These are phyloP conservation scores for Hirtodrosophila cameraria DNA, from an alignment of 2,888 invertebrate species.

Conservation along the genomic window DNA sequence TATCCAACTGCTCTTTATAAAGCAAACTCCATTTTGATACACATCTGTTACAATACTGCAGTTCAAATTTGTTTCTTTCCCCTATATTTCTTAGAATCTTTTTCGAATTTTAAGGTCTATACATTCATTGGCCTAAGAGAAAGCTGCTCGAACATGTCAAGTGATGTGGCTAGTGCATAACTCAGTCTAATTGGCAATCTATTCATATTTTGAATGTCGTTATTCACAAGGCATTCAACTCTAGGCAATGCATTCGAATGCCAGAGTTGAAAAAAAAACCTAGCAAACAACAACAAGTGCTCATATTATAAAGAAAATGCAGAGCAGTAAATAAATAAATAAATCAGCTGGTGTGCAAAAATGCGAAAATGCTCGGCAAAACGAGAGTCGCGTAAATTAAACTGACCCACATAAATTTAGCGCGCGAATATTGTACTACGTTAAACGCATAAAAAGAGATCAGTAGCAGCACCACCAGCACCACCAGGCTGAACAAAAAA, in stretches of 20 bases:
- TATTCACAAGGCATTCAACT: constrained; percentile 58
- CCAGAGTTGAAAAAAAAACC: constrained; percentile 29
- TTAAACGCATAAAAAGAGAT: constrained; percentile 64
- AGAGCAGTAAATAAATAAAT: constrained; percentile 41
- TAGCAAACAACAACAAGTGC: not conserved
- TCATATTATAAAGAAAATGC: constrained; percentile 37
- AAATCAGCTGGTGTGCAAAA: constrained; percentile 57
- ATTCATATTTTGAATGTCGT: constrained; percentile 47
- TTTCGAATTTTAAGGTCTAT: not conserved
- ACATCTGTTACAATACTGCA: no score
- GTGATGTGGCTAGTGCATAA: constrained; percentile 39
- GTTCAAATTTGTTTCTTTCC: not conserved
- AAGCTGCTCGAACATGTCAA: not conserved
- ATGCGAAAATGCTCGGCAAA: constrained; percentile 47
- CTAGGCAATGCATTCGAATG: not conserved
- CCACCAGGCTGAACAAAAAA: constrained; percentile 6
- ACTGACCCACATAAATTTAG: constrained; percentile 79
- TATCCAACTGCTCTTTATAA: no score
- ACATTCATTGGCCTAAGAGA: not conserved
- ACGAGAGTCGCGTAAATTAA: constrained; percentile 71
- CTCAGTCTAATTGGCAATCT: constrained; percentile 49
- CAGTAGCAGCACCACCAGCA: constrained; percentile 12
- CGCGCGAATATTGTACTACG: constrained; percentile 64
- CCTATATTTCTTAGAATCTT: not conserved
- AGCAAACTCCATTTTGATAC: no score